Conservation (phyloP, 2,888 invertebrate species). For the Macaria notata region DNA sequence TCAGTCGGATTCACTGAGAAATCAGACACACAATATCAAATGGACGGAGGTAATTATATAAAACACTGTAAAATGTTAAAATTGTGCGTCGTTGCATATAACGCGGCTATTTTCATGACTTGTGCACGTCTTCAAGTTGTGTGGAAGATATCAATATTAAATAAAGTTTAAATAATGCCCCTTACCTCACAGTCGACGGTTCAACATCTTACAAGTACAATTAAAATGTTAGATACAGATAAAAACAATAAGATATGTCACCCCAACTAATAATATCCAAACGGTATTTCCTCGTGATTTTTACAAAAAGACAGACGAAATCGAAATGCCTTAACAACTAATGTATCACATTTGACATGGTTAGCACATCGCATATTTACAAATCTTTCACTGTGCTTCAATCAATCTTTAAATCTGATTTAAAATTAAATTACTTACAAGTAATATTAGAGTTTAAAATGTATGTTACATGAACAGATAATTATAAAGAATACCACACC, state of each 20-base stretch:
- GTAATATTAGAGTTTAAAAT: constrained; percentile 58
- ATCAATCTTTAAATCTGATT: constrained; percentile 63
- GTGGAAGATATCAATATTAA: constrained; percentile 44
- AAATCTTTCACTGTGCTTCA: constrained; percentile 70
- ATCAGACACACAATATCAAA: constrained; percentile 55
- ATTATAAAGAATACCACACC: constrained; percentile 78
- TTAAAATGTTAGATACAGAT: constrained; percentile 41
- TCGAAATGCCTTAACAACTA: constrained; percentile 64
- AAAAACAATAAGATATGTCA: constrained; percentile 45
- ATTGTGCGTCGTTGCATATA: constrained; percentile 68
- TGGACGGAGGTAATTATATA: constrained; percentile 72
- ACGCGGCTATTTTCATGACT: constrained; percentile 29
- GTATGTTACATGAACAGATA: constrained; percentile 70
- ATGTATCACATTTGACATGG: constrained; percentile 79
- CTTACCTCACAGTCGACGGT: constrained; percentile 57
- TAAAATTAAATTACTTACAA: constrained; percentile 62
- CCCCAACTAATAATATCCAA: constrained; percentile 41
- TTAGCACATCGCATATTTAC: constrained; percentile 72
- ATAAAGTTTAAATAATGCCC: constrained; percentile 61
- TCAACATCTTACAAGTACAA: constrained; percentile 17
- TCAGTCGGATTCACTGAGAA: constrained; percentile 47
- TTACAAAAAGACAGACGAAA: constrained; percentile 40
- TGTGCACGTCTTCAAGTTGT: constrained; percentile 9
- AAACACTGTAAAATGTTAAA: constrained; percentile 60
- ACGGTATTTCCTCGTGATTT: constrained; percentile 39